Evolutionary conservation across 2,888 invertebrate genomes (phyloP), one percentile per base, ranked within the genome.

Genomic region (Nemotelus pantherinus): DNA sequence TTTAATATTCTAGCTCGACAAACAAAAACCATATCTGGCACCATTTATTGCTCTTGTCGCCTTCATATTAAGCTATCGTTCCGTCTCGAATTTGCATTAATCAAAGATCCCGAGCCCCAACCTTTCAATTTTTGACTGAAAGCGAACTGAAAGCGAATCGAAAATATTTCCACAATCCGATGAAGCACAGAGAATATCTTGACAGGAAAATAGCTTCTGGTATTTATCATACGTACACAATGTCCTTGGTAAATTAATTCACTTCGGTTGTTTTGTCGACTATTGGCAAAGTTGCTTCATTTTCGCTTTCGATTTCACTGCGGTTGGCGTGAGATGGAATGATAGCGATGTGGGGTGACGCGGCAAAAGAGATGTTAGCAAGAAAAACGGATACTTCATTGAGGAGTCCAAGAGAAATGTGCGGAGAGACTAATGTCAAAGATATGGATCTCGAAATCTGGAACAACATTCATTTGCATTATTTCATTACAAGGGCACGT

Each of bases 181-280:
- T 57, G 57, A 57, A 57, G 57, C 57, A 57, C 10, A 57, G 57
- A 57, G 25, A 65, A 65, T 47, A 65, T 65, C 47, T 45, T n/a
- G 65, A 45, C 65, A 65, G 45, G 45, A 65, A 65, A 65, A 65
- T 65, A 65, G 65, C 65, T 65, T 65, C 45, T 65, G 44, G 45
- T 65, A 65, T 65, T 65, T 65, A 65, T 65, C 65, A 65, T 65
- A 65, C 45, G 65, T 65, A 65, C 65, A 65, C 65, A 65, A 65
- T 47, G 65, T 65, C 47, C 65, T 65, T 65, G 47, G 44, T 47
- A 45, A 65, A 65, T 65, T 65, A 65, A 65, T 65, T 65, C 65
- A 65, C 65, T 65, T 9, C 45, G 65, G 44, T 41, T 65, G 65
- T 65, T 65, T 65, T 65, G 65, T 65, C 45, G 44, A 65, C 65